Evolutionary conservation across 2,113 vertebrate species (phyloP).

Genomic region (Smithornis capensis): DNA sequence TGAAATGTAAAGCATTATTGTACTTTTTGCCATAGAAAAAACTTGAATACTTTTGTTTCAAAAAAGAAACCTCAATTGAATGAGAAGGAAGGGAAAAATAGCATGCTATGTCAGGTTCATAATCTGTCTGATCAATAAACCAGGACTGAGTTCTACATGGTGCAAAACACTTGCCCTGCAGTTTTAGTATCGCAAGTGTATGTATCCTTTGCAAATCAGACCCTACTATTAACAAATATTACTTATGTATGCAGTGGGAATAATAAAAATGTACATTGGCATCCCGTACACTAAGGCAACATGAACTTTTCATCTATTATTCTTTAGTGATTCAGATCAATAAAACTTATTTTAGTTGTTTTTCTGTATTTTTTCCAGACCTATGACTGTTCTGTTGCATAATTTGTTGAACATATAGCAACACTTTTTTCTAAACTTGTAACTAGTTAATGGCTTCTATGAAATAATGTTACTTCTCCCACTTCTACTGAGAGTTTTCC

Average conservation of each 20-base stretch:
- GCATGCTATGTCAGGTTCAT: neutral
- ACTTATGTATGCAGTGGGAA: neutral
- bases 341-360: neutral
- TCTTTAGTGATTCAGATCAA: neutral
- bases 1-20: neutral
- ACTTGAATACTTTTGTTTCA: neutral
- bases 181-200: neutral
- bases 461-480: neutral
- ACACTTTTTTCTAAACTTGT: neutral
- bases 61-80: neutral
- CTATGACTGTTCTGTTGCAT: neutral
- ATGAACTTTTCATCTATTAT: neutral
- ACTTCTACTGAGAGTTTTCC: neutral
- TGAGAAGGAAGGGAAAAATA: neutral
- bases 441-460: neutral
- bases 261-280: neutral
- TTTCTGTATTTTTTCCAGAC: neutral
- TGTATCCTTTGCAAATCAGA: neutral
- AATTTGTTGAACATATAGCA: neutral
- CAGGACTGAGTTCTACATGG: neutral
- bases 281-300: neutral
- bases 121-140: rapidly evolving
- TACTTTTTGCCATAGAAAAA: neutral
- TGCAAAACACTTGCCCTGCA: neutral
- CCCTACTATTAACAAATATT: neutral